Evolutionary conservation across 2,113 vertebrate genomes (phyloP), one percentile per base, ranked within the genome.

Genomic region (Nannospalax galili): DNA sequence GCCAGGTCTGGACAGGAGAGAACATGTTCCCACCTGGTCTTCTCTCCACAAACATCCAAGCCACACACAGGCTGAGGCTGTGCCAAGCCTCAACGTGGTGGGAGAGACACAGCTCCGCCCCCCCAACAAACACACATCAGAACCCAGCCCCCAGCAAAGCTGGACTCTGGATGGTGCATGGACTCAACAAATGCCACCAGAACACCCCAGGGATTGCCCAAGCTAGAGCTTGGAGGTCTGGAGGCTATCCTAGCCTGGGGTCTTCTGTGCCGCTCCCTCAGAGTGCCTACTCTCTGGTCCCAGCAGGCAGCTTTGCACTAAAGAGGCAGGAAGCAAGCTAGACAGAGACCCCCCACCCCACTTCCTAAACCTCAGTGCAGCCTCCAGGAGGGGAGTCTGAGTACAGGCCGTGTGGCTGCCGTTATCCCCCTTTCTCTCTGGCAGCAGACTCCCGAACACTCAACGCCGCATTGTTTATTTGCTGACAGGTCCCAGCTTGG

Each of bases 291-390:
- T 85, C 80, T 95, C 96, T 92, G 96, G 86, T 88, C 84, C 77
- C 17, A 3, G 42, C 88, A 80, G 78, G 52, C 67, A 10, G 67
- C 84, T 60, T 12, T 28, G 75, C 48, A 70, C 64, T 60, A 17
- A 42, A 17, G 52, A 89, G 82, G 74, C 93, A 95, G 96, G 94
- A 95, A 95, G 77, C 67, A 6, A 79, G 60, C 70, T 20, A 95
- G 95, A 91, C 86, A 42, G 89, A 88, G 70, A 75, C 4, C 72
- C 72, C 69, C 70, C 75, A 14, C 62, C 35, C 62, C 3, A 16
- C 95, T 93, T 85, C 88, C 95, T 85, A 91, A 90, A 73, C 65
- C 52, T 75, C 37, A 12, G 45, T 7, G 3, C 9, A 12, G 86
- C 70, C 88, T 81, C 64, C 1, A 7, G 90, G 26, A 40, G 52